Percentiles rank a stretch among this genome's conserved stretches.
Evolutionary conservation across 2,113 vertebrate genomes (phyloP).

Genomic region (Scortum barcoo): DNA sequence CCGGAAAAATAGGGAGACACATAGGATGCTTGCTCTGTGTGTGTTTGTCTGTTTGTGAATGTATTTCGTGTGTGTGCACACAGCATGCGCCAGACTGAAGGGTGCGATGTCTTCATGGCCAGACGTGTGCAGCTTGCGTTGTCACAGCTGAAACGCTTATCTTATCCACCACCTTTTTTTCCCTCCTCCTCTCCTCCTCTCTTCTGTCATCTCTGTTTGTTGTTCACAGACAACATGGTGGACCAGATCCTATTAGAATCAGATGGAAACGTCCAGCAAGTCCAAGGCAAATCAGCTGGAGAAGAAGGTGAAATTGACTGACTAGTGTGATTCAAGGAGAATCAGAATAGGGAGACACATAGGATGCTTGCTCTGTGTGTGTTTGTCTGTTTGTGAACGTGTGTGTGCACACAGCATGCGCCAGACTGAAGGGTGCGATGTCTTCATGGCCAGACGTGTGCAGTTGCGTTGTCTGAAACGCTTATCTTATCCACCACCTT

Average conservation of each 20-base stretch:
- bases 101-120: constrained; percentile 40
- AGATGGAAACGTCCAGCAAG: constrained; percentile 89
- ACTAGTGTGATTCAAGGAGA: constrained; percentile 53
- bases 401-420: constrained; percentile 37
- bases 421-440: constrained; percentile 59
- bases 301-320: too few species aligned
- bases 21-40: constrained; percentile 20
- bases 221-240: constrained; percentile 88
- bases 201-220: constrained; percentile 30
- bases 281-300: too few species aligned
- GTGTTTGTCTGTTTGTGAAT: constrained; percentile 33
- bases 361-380: constrained; percentile 13
- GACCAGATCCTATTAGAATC: constrained; percentile 92
- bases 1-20: constrained; percentile 29
- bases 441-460: constrained; percentile 37
- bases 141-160: constrained; percentile 43
- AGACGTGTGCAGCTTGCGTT: constrained; percentile 39
- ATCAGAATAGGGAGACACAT: constrained; percentile 39
- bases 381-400: constrained; percentile 36
- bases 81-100: constrained; percentile 59
- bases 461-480: constrained; percentile 40
- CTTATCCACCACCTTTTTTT: constrained; percentile 28
- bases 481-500: constrained; percentile 35
- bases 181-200: constrained; percentile 13
- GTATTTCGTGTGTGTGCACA: constrained; percentile 33